Base-by-base conservation (phyloP, 2,888 invertebrate genomes). In the Troides aeacus region DNA sequence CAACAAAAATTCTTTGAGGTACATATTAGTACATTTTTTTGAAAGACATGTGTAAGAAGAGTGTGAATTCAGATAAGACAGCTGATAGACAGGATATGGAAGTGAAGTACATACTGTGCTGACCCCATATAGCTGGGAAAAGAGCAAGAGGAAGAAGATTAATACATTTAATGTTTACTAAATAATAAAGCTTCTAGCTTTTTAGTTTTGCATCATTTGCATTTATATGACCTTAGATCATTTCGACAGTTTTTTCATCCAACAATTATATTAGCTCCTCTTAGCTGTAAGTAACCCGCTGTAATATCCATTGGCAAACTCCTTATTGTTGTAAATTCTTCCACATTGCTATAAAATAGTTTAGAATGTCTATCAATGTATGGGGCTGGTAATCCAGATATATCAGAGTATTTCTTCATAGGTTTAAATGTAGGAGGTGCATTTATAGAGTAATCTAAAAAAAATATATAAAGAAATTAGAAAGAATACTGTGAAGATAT, bases 301-400 rank as follows among this genome's bases (percentile, higher is more conserved):
- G 97, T 97, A 70, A 98, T 97, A 82, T 98, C 98, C 94, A 97
- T 97, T 0, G 98, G 98, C 74, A 99, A 90, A 79, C 95, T 96
- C 77, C 96, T 94, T 61, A 98, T 95, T 17, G 97, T 96, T 2
- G 95, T 93, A 90, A 97, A 98, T 85, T 99, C 99, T 77, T 98
- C 98, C 60, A 95, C 94, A 84, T 96, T 97, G 64, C 97, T 95
- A 84, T 95, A 99, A 74, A 96, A 94, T 8, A 99, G 90, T 83
- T 98, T 97, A 0, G 97, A 97, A 82, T 97, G 97, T 5, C 98
- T 97, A 90, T 98, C 98, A 74, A 96, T 96, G 80, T 98, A 99
- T 18, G 96, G 96, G 36, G 98, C 96, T 60, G 96, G 95, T 50
- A 98, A 87, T 0, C 98, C 98, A 68, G 97, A 97, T 73, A 98